Evolutionary conservation across 2,113 vertebrate species (phyloP).

Genomic region (Paralichthys olivaceus): DNA sequence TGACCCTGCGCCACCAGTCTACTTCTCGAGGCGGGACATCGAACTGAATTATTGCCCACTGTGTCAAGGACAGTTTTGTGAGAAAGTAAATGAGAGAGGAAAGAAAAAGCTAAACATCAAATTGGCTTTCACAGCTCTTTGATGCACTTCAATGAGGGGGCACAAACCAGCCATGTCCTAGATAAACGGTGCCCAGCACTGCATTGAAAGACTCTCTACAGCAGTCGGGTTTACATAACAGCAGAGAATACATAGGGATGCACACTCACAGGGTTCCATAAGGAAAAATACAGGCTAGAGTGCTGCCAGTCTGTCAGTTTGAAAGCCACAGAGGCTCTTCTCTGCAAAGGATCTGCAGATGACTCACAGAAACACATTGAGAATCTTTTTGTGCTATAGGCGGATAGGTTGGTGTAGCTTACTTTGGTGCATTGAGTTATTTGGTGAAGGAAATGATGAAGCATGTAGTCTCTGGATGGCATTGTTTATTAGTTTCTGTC

Average conservation of each 20-base stretch:
- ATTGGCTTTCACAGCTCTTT: slow-evolving; percentile 46
- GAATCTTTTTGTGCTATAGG: neutral
- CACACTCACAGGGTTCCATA: slow-evolving; percentile 26
- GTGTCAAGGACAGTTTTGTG: slow-evolving; percentile 31
- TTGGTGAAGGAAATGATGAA: neutral
- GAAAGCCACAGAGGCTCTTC: neutral
- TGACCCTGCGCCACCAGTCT: neutral
- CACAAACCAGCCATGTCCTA: slow-evolving; percentile 63
- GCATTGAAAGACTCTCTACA: slow-evolving; percentile 48
- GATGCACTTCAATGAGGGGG: slow-evolving; percentile 54
- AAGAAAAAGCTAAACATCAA: slow-evolving; percentile 23
- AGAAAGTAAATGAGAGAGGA: neutral
- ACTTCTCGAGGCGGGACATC: slow-evolving; percentile 16
- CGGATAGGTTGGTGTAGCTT: neutral
- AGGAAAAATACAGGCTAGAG: slow-evolving; percentile 10
- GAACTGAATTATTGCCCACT: slow-evolving; percentile 38
- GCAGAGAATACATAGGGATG: slow-evolving; percentile 25
- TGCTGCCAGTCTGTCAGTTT: neutral
- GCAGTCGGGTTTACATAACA: slow-evolving; percentile 63
- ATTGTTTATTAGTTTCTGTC: neutral
- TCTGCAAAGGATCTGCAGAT: neutral
- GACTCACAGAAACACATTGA: neutral
- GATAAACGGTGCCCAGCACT: slow-evolving; percentile 47
- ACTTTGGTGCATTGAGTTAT: neutral
- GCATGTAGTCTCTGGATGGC: neutral